Percentiles rank a stretch among this genome's conserved stretches.
phyloP scores from a whole-genome alignment of 1,140 invertebrate genomes.

The Euura saliciscinereae region DNA sequence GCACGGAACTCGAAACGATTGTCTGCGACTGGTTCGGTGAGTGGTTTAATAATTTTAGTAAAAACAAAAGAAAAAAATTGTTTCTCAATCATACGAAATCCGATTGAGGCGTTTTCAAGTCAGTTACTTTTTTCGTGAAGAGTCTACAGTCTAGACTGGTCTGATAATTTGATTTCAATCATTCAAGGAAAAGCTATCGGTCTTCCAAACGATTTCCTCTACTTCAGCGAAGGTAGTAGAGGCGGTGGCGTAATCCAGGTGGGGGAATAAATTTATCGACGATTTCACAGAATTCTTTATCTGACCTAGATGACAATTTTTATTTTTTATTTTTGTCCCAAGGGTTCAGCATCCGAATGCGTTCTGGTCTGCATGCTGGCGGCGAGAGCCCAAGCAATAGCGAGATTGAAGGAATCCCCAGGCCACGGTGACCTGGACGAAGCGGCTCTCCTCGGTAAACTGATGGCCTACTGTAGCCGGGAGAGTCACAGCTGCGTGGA shows the following conservation, averaged over 20 bases:
- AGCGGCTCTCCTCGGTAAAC: constrained; percentile 89
- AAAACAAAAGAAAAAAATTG: too few relatives aligned
- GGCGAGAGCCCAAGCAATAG: constrained; percentile 91
- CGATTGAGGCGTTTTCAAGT: too few relatives aligned
- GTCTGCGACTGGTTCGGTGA: constrained; percentile 97
- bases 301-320: neutral
- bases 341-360: constrained; percentile 98
- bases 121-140: too few relatives aligned
- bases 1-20: constrained; percentile 96
- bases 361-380: constrained; percentile 94
- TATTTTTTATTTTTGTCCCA: constrained; percentile 25
- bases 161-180: too few relatives aligned
- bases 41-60: constrained; percentile 35
- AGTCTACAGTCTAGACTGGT: too few relatives aligned
- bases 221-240: constrained; percentile 79
- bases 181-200: constrained; percentile 84
- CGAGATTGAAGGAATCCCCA: constrained; percentile 78
- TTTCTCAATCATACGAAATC: too few relatives aligned
- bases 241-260: constrained; percentile 95
- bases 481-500: constrained; percentile 99
- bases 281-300: neutral
- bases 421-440: constrained; percentile 92
- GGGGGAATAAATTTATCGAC: neutral
- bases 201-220: constrained; percentile 85
- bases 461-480: constrained; percentile 93